These are phyloP conservation scores for Oxystoma pomonae DNA, from an alignment of 2,888 invertebrate species.

Conservation along the genomic window DNA sequence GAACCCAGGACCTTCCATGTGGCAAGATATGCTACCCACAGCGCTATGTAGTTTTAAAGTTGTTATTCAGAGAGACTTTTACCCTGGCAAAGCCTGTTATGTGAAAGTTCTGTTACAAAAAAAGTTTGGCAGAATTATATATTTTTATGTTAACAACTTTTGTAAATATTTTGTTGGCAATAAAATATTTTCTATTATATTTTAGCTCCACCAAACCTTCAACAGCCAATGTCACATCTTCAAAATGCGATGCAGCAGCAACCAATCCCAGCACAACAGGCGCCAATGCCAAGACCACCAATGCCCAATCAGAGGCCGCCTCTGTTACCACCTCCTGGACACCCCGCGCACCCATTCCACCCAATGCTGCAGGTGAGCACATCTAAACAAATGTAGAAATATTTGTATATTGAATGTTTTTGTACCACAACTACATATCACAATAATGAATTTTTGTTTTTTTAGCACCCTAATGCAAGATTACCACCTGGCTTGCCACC, in stretches of 20 bases:
- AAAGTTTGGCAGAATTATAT: too few species aligned
- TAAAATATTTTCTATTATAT: too few species aligned
- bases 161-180: too few species aligned
- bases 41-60: too few species aligned
- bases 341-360: slow-evolving; percentile 24
- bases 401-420: background rate
- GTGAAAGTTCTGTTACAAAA: too few species aligned
- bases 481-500: slow-evolving; percentile 48
- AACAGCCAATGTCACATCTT: background rate
- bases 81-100: too few species aligned
- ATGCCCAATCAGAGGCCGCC: slow-evolving; percentile 8
- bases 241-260: background rate
- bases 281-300: slow-evolving; percentile 29
- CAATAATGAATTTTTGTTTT: slow-evolving; percentile 9
- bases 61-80: too few species aligned
- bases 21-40: too few species aligned
- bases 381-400: too few species aligned
- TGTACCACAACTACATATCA: background rate
- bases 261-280: slow-evolving; percentile 27
- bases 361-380: slow-evolving; percentile 28
- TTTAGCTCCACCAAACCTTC: too few species aligned
- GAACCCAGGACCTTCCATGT: too few species aligned
- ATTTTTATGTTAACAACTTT: too few species aligned
- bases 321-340: slow-evolving; percentile 18
- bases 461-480: slow-evolving; percentile 38